Base-by-base conservation (phyloP, 2,888 invertebrate species). In the Allygus modestus region DNA sequence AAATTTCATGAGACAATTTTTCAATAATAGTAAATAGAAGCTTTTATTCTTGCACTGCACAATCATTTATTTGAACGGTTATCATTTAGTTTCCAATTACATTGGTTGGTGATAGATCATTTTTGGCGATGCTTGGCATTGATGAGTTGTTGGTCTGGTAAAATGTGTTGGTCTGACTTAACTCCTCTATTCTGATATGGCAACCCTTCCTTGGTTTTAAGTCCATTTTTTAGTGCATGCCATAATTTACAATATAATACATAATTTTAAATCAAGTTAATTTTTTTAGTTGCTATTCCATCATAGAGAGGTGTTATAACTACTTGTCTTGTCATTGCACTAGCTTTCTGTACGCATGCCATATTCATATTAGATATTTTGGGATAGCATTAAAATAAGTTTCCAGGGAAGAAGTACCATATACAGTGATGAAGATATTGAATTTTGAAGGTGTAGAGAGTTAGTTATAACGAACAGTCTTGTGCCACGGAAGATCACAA, bases 301-400 rank as follows among this genome's bases (percentile, higher is more conserved):
- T 23, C 7, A 0, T 54, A 23, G 20, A 4, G n/a, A 54, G 54
- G 23, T 54, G 20, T 54, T 15, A 54, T 51, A n/a, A n/a, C n/a
- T 51, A 23, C 54, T 1, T 23, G 58, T 65, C 26, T 28, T 31
- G 65, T 5, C 11, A 15, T 17, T 65, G 65, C 65, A 65, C 31
- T 65, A 65, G 65, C 65, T 65, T 65, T 65, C 28, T 31, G 65
- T 15, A 65, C n/a, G 73, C 73, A 73, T 41, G 73, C 73, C 41
- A 1, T 73, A n/a, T 5, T 69, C 26, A 7, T 41, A 43, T 20
- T 73, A 43, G 73, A 23, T 41, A 73, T 43, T 73, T 73, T 73
- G 26, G 73, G 73, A 41, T 73, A 73, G 73, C 11, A 23, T 23
- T 73, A 73, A 73, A 73, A 41, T 23, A 73, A 73, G 73, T 73